Conservation (phyloP, 2,113 vertebrate genomes). For the Caretta caretta region DNA sequence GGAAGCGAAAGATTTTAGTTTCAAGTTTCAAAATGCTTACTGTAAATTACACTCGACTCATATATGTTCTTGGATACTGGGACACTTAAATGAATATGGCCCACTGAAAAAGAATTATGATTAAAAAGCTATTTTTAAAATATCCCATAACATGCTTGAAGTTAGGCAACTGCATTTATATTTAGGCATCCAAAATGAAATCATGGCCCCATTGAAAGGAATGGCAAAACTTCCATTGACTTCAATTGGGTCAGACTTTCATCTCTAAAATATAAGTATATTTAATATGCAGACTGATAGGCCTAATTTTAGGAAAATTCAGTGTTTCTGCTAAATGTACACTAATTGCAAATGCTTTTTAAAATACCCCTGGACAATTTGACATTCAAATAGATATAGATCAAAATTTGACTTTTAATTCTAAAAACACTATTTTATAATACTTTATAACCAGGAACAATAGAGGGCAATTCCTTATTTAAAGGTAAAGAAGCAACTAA, state of each 20-base stretch:
- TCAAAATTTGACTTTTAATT: neutral
- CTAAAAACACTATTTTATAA: neutral
- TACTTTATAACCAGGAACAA: neutral
- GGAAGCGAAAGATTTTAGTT: neutral
- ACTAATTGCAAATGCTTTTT: neutral
- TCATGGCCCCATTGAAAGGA: neutral
- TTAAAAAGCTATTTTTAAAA: neutral
- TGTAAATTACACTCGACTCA: neutral
- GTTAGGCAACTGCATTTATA: neutral
- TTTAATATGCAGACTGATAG: neutral
- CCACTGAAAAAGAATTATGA: neutral
- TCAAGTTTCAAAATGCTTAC: neutral
- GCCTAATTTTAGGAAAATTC: neutral
- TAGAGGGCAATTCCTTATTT: neutral
- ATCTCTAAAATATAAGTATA: neutral
- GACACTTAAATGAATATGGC: neutral
- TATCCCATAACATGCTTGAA: neutral
- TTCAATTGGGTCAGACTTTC: neutral
- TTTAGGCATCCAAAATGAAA: neutral
- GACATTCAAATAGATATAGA: neutral
- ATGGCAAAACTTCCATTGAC: neutral
- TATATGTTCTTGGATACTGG: neutral
- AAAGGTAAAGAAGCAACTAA: neutral
- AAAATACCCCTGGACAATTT: neutral
- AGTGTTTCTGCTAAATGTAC: neutral